phyloP scores from a whole-genome alignment of 2,113 vertebrate genomes.

The Platanista minor region DNA sequence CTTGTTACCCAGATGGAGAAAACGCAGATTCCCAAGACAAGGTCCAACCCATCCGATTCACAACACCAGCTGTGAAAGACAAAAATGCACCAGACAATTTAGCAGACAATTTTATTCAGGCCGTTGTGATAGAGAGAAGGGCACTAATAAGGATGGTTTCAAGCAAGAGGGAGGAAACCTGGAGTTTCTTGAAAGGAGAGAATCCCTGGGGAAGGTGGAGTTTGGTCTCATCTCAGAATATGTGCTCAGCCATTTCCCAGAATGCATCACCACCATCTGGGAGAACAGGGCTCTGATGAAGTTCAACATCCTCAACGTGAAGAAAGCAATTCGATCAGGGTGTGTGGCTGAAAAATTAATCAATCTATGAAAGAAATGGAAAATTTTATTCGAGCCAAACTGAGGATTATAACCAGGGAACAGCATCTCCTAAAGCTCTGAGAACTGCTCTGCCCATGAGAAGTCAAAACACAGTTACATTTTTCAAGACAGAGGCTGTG shows the following conservation, averaged over 20 bases:
- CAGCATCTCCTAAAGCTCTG: not conserved
- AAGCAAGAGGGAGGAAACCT: too few species aligned
- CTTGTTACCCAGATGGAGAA: not conserved
- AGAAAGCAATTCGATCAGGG: fast-evolving
- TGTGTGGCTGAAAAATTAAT: not conserved
- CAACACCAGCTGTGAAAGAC: not conserved
- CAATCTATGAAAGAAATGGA: not conserved
- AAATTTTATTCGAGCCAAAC: not conserved
- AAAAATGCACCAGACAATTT: not conserved
- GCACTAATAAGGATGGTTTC: not conserved
- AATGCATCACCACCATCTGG: not conserved
- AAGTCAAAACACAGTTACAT: not conserved
- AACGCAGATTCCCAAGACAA: not conserved
- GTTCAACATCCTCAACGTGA: fast-evolving
- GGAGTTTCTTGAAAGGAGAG: not conserved
- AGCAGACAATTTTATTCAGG: not conserved
- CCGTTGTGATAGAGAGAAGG: not conserved
- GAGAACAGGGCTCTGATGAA: not conserved
- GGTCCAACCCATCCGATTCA: fast-evolving
- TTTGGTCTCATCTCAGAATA: not conserved
- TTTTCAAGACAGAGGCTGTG: not conserved
- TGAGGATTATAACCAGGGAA: not conserved
- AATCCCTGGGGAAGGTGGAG: not conserved
- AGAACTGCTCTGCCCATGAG: not conserved
- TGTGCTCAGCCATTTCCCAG: not conserved